Evolutionary conservation across 2,888 invertebrate species (phyloP).

Genomic region (Spisula subtruncata): DNA sequence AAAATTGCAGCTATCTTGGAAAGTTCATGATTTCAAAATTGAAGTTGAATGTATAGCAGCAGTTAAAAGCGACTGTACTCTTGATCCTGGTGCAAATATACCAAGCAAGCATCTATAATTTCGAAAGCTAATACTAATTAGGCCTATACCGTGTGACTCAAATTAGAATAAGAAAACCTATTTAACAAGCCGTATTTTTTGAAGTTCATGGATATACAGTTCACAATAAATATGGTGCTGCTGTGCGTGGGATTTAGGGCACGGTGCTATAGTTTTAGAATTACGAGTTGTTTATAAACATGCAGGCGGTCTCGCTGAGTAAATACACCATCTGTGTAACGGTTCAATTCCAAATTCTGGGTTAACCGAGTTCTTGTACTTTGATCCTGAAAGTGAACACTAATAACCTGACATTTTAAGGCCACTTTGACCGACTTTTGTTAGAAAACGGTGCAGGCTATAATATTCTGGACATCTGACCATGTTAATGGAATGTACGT

Average conservation of each 20-base stretch:
- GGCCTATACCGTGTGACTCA: background rate
- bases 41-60: too few species aligned
- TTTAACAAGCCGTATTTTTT: background rate
- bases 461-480: background rate
- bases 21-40: too few species aligned
- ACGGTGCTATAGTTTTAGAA: background rate
- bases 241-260: background rate
- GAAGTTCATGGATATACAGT: background rate
- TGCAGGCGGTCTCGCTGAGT: background rate
- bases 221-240: background rate
- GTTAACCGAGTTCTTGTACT: background rate
- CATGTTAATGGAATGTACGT: background rate
- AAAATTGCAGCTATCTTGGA: too few species aligned
- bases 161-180: background rate
- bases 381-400: background rate
- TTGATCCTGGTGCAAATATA: too few species aligned
- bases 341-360: background rate
- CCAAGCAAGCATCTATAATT: too few species aligned
- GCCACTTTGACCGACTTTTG: background rate
- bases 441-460: background rate
- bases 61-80: too few species aligned
- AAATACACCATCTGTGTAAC: constrained; percentile 2
- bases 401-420: background rate
- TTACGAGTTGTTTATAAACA: background rate
- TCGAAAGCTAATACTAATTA: too few species aligned